Base-by-base conservation (phyloP, 2,888 invertebrate genomes). In the Leucophenga maculata region DNA sequence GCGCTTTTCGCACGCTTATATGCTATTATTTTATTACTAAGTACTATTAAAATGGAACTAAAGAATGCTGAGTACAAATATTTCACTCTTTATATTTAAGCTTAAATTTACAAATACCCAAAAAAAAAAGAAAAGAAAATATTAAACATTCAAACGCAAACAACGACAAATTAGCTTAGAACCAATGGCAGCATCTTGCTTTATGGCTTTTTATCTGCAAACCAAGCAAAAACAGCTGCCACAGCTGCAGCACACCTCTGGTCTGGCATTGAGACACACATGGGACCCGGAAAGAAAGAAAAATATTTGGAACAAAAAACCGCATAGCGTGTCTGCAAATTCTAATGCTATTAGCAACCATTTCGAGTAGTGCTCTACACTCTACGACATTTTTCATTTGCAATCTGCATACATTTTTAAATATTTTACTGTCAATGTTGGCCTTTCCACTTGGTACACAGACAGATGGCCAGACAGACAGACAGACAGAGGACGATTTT, bases 1-100 rank as follows among this genome's bases (percentile, higher is more conserved):
- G 74, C 72, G 77, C 62, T 72, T 59, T 71, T 73, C 67, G 26
- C 26, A 74, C 75, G 72, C 75, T 76, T 77, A 79, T 80, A 79
- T 80, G 79, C 79, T 77, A 79, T 81, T 81, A 80, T 77, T 79
- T 81, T 80, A 80, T 79, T 81, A 81, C 75, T 75, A 72, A 26
- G 26, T 26, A 26, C 26, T 26, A 26, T 26, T 26, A 26, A 26
- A 26, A 26, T 26, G 2, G 4, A 26, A 26, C 26, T 26, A 26
- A 26, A 26, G 26, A 26, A 26, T 26, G 26, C 26, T 3, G 3
- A 26, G 26, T 3, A 26, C 26, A 26, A 26, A 26, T 26, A 26
- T 3, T 26, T 26, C 26, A 3, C 26, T n/a, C n/a, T n/a, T n/a
- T n/a, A n/a, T n/a, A n/a, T n/a, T n/a, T n/a, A n/a, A n/a, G n/a